Evolutionary conservation across 2,113 vertebrate genomes (phyloP).

Genomic region (Hyperopisus bebe): DNA sequence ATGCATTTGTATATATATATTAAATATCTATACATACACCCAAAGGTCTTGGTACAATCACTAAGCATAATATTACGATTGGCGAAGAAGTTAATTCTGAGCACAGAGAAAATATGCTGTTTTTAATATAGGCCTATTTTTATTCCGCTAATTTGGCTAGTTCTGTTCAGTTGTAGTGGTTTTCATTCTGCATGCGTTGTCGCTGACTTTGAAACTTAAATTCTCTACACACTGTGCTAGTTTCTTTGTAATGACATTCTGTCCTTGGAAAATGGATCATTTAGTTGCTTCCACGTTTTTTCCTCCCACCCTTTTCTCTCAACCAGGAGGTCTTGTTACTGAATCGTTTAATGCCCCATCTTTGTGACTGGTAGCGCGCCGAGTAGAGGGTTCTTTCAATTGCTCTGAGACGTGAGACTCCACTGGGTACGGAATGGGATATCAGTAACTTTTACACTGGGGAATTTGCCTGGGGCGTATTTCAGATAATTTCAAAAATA

Average conservation of each 20-base stretch:
- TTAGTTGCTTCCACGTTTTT: conserved; percentile 26
- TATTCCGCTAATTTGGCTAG: background rate
- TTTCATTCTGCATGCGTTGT: background rate
- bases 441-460: background rate
- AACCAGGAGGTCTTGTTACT: conserved; percentile 24
- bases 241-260: conserved; percentile 3
- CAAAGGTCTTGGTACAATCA: background rate
- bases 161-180: background rate
- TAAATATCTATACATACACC: background rate
- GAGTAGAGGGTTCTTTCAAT: conserved; percentile 31
- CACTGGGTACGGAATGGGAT: background rate
- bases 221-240: conserved; percentile 6
- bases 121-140: background rate
- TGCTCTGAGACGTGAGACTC: conserved; percentile 37
- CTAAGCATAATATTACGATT: background rate
- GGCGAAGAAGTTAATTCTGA: background rate
- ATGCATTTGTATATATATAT: background rate
- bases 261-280: conserved; percentile 37
- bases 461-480: background rate
- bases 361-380: background rate
- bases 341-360: conserved; percentile 25
- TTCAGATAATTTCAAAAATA: background rate
- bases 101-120: background rate
- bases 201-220: background rate
- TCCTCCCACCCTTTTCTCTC: conserved; percentile 11